Evolutionary conservation across 2,888 invertebrate genomes (phyloP).

Genomic region (Phyllotreta cruciferae): DNA sequence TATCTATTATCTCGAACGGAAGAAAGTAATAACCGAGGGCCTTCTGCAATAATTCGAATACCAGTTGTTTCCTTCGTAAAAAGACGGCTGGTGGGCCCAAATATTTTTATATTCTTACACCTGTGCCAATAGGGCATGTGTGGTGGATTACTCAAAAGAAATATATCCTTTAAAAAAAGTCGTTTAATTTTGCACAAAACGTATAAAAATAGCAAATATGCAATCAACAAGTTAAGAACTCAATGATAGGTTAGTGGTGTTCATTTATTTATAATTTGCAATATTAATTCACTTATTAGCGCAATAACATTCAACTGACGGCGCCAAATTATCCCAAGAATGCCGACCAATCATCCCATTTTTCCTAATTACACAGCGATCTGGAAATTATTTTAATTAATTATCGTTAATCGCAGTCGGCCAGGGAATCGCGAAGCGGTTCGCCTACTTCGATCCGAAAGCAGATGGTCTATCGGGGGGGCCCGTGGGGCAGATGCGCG

Average conservation of each 20-base stretch:
- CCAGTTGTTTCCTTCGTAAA: slow-evolving; percentile 33
- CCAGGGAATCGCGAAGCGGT: slow-evolving; percentile 3
- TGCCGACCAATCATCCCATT: too few species aligned
- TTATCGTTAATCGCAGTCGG: not conserved
- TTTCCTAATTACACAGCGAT: too few species aligned
- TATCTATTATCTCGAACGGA: slow-evolving; percentile 24
- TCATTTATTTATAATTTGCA: too few species aligned
- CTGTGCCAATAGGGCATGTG: slow-evolving; percentile 30
- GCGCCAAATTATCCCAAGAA: too few species aligned
- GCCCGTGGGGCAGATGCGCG: slow-evolving; percentile 37
- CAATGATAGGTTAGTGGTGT: too few species aligned
- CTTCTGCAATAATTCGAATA: slow-evolving; percentile 36
- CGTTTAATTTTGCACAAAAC: too few species aligned
- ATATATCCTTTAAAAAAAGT: not conserved
- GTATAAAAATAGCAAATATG: too few species aligned
- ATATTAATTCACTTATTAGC: too few species aligned
- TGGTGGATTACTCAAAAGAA: not conserved
- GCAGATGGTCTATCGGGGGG: slow-evolving; percentile 32
- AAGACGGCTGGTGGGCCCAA: slow-evolving; percentile 32
- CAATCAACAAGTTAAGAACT: too few species aligned
- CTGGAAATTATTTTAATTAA: too few species aligned
- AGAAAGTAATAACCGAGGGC: slow-evolving; percentile 33
- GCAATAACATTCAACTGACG: too few species aligned
- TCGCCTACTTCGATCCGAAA: slow-evolving; percentile 23
- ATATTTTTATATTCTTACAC: slow-evolving; percentile 29